phyloP scores from a whole-genome alignment of 2,888 invertebrate genomes.

The Pristionchus fissidentatus region DNA sequence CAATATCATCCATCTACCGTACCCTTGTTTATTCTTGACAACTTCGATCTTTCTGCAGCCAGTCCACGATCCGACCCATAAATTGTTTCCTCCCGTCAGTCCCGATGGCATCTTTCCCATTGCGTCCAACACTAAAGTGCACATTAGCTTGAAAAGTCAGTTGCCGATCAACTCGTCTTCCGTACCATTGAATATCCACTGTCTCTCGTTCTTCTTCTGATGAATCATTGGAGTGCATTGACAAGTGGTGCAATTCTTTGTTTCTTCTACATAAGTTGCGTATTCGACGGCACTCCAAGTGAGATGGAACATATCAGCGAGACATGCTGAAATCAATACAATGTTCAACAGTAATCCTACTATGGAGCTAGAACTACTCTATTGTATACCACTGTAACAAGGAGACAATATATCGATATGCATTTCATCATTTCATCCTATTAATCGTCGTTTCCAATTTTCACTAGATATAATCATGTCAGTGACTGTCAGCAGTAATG shows the following conservation, averaged over 20 bases:
- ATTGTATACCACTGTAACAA: not conserved
- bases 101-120: slow-evolving; percentile 75
- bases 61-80: slow-evolving; percentile 75
- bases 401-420: not conserved
- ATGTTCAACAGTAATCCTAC: not conserved
- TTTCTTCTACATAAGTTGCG: slow-evolving; percentile 68
- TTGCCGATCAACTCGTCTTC: not conserved
- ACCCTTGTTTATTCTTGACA: slow-evolving; percentile 72
- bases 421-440: not conserved
- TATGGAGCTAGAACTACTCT: not conserved
- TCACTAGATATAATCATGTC: no score
- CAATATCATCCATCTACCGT: not conserved
- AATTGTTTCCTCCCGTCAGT: slow-evolving; percentile 75
- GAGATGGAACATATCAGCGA: slow-evolving; percentile 71
- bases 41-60: slow-evolving; percentile 73
- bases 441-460: not conserved
- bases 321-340: slow-evolving; percentile 60
- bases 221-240: slow-evolving; percentile 68
- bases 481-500: no score
- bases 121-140: slow-evolving; percentile 72
- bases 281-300: slow-evolving; percentile 73
- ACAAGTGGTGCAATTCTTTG: slow-evolving; percentile 69
- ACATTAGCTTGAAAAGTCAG: not conserved
- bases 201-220: slow-evolving; percentile 67
- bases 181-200: slow-evolving; percentile 74